Base-by-base conservation (phyloP, 1,140 invertebrate genomes). In the Hirudo medicinalis region DNA sequence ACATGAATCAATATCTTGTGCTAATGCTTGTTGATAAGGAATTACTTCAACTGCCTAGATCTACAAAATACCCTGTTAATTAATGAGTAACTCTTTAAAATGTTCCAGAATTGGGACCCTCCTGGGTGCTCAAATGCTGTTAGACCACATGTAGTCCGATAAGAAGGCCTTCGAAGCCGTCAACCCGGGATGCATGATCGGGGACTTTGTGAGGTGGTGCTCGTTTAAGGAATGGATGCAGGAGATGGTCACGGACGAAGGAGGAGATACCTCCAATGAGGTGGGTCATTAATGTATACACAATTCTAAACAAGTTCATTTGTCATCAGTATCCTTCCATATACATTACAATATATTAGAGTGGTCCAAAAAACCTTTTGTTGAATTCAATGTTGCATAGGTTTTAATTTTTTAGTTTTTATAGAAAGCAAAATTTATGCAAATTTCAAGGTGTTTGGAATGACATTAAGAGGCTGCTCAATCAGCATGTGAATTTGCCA, bases 141-240 rank as follows among this genome's bases (percentile, higher is more conserved):
- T 91, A 79, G 91, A 93, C 0, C 92, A 91, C 13, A 83, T 99
- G 11, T 83, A 94, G 6, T 97, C 94, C 0, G 96, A 99, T 79
- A 98, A 98, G 94, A 92, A 98, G 80, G 91, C 94, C 0, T 98
- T 99, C 78, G 97, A 97, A 83, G 94, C 95, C 5, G 96, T 95
- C 0, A 99, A 99, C 86, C 94, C 94, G 2, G 89, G 88, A 0
- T 87, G 88, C 27, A 84, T 87, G 22, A 80, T 99, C 22, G 93
- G 91, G 80, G 96, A 99, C 80, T 99, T 99, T 81, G 93, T 99
- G 71, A 86, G 92, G 71, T 98, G 94, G 94, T 97, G 97, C 80
- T 97, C 94, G 0, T 95, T 95, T 0, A 84, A 92, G 54, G 95
- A 98, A 80, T 97, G 91, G 90, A 74, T 79, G 54, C 76, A 78